A percentile compares a stretch with the other conserved stretches of the same genome.
phyloP scores from a whole-genome alignment of 2,113 vertebrate species.

The Podilymbus podiceps region DNA sequence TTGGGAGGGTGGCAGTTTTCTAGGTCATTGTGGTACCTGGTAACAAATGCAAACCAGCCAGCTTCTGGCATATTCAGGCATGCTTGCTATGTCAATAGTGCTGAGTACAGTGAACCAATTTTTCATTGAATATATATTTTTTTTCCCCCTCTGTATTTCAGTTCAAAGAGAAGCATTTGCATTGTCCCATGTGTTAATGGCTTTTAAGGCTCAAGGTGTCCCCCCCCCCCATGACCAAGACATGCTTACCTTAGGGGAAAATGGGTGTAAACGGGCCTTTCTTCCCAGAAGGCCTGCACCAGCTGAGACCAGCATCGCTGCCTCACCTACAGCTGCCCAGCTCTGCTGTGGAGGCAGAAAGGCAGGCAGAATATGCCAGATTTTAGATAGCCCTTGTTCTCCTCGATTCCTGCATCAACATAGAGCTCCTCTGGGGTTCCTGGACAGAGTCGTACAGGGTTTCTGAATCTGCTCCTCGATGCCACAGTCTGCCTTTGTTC shows the following conservation, averaged over 20 bases:
- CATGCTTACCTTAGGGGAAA: not conserved
- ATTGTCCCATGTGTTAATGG: not conserved
- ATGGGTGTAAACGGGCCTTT: not conserved
- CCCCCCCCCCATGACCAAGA: not conserved
- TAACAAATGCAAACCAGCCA: not conserved
- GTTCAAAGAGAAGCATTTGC: not conserved
- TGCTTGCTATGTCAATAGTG: not conserved
- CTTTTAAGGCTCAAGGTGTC: not conserved
- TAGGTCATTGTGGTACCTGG: not conserved
- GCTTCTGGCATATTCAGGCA: not conserved
- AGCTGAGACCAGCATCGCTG: not conserved
- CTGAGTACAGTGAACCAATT: not conserved
- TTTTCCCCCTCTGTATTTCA: not conserved
- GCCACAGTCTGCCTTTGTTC: not conserved
- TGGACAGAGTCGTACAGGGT: fast-evolving
- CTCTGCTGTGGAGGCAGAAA: not conserved
- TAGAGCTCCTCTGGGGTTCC: not conserved
- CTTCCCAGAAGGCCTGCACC: not conserved
- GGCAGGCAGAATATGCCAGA: not conserved
- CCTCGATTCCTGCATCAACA: fast-evolving
- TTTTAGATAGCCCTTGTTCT: not conserved
- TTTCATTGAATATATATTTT: not conserved
- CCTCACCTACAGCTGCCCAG: fast-evolving
- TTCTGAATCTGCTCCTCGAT: not conserved
- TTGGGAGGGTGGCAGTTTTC: not conserved